Conservation (phyloP, 1,140 invertebrate species). For the Polyergus mexicanus region DNA sequence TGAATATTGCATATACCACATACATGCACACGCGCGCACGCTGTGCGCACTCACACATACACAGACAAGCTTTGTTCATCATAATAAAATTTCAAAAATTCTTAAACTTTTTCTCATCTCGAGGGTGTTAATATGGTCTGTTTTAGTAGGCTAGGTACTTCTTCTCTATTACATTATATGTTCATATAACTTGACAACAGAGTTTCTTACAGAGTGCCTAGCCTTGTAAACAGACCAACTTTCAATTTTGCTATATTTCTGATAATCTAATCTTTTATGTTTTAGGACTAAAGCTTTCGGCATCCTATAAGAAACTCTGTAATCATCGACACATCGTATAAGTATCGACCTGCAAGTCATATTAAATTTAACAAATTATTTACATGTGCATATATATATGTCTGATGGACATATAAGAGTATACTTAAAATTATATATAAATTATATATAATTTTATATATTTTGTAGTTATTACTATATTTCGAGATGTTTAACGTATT, state of each 20-base stretch:
- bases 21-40: too few relatives aligned
- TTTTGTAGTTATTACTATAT: conserved; percentile 33
- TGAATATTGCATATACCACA: neutral
- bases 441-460: neutral
- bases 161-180: conserved; percentile 70
- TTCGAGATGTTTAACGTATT: conserved; percentile 40
- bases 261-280: conserved; percentile 74
- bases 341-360: conserved; percentile 12
- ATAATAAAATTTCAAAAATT: conserved; percentile 8
- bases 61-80: neutral
- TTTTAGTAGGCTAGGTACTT: conserved; percentile 79
- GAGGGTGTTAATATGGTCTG: conserved; percentile 66
- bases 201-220: conserved; percentile 81
- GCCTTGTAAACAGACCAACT: conserved; percentile 77
- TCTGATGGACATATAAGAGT: conserved; percentile 38
- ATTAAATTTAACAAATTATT: conserved; percentile 37
- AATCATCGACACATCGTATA: conserved; percentile 51
- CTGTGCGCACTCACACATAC: too few relatives aligned
- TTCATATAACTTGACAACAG: conserved; percentile 41
- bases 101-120: neutral
- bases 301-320: conserved; percentile 83
- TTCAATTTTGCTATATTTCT: conserved; percentile 41
- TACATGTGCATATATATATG: conserved; percentile 33
- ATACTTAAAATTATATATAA: neutral
- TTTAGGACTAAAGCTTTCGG: conserved; percentile 83